Evolutionary conservation across 2,888 invertebrate genomes (phyloP).

Genomic region (Adelognathus sp.): DNA sequence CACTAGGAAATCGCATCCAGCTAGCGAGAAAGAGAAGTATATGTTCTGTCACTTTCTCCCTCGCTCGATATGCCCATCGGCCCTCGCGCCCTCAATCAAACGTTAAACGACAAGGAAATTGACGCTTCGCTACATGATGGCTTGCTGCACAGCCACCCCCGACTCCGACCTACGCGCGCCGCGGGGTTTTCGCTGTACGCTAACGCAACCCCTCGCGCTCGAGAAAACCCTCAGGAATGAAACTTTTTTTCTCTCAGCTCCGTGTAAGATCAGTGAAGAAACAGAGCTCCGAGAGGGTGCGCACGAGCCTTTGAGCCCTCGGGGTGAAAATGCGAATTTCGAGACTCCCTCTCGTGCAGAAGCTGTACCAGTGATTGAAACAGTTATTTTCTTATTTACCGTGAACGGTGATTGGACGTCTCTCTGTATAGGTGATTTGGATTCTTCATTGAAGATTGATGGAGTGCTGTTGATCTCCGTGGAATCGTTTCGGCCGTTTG

Average conservation of each 20-base stretch:
- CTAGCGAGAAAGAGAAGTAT: constrained; percentile 41
- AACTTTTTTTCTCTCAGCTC: constrained; percentile 29
- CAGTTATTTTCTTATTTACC: constrained; percentile 26
- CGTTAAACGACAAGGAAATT: constrained; percentile 77
- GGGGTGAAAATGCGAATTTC: constrained; percentile 16
- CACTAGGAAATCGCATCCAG: constrained; percentile 27
- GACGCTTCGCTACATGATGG: constrained; percentile 66
- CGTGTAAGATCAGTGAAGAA: constrained; percentile 49
- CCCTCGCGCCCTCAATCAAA: constrained; percentile 67
- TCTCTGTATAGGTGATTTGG: constrained; percentile 6
- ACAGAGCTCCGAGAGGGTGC: constrained; percentile 10
- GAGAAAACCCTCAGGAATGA: constrained; percentile 33
- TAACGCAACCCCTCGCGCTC: constrained; percentile 27
- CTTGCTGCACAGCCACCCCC: constrained; percentile 31
- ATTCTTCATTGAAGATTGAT: background rate
- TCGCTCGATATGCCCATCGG: constrained; percentile 54
- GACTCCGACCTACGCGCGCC: constrained; percentile 2
- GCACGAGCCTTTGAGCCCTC: background rate
- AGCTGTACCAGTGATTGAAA: constrained; percentile 23
- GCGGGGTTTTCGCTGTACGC: background rate
- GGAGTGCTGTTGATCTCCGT: too few relatives aligned
- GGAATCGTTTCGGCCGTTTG: too few relatives aligned
- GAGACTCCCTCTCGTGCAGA: background rate
- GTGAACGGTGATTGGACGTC: constrained; percentile 30
- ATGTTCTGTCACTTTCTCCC: constrained; percentile 43